A percentile compares a stretch with the other conserved stretches of the same genome.
These are phyloP conservation scores for Scaptomyza hsui DNA, from an alignment of 1,140 invertebrate genomes.

Conservation along the genomic window DNA sequence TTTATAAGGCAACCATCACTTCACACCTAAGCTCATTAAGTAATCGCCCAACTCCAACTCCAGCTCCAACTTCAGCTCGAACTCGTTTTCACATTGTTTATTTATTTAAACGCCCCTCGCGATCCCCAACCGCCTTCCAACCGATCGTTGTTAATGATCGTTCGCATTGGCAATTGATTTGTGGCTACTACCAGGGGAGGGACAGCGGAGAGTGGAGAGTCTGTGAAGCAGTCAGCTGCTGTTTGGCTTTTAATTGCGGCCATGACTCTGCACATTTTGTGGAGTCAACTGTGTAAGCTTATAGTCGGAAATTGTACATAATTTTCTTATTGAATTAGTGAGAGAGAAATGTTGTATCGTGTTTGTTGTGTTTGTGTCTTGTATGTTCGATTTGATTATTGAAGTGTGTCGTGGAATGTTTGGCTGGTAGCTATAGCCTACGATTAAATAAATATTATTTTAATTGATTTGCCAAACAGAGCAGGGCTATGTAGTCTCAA, in stretches of 20 bases:
- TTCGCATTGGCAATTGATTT: constrained; percentile 81
- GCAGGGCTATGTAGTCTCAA: constrained; percentile 22
- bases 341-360: constrained; percentile 24
- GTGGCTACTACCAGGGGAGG: constrained; percentile 59
- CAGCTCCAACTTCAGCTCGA: constrained; percentile 41
- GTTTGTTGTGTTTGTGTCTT: constrained; percentile 46
- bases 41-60: constrained; percentile 60
- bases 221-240: constrained; percentile 47
- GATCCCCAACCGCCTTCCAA: not conserved
- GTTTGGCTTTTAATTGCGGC: constrained; percentile 77
- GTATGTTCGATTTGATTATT: constrained; percentile 77
- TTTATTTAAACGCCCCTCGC: constrained; percentile 66
- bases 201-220: constrained; percentile 3
- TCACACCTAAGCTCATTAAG: constrained; percentile 74
- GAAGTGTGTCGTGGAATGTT: constrained; percentile 75
- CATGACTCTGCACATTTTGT: constrained; percentile 56
- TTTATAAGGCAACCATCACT: constrained; percentile 58
- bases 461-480: constrained; percentile 75
- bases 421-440: constrained; percentile 62
- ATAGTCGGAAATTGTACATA: constrained; percentile 74
- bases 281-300: constrained; percentile 12
- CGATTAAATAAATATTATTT: constrained; percentile 71
- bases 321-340: constrained; percentile 72
- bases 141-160: constrained; percentile 53
- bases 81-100: constrained; percentile 68